A percentile compares a stretch with the other conserved stretches of the same genome.
Conservation (phyloP, 2,113 vertebrate genomes). For the Turnix velox region DNA sequence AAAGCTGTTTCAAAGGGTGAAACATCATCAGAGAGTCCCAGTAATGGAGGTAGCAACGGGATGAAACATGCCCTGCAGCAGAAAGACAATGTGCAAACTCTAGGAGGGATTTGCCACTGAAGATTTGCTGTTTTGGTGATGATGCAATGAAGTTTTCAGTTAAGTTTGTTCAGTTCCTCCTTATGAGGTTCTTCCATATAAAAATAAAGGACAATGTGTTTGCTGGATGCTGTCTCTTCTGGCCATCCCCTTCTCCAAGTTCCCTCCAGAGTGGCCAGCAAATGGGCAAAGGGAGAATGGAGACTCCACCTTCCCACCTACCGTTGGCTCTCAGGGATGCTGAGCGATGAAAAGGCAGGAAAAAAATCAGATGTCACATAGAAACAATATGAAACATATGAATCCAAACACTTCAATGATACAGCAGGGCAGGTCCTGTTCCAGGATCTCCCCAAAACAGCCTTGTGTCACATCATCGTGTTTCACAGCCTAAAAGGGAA, state of each 20-base stretch:
- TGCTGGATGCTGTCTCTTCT: background rate
- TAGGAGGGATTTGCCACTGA: background rate
- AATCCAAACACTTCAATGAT: background rate
- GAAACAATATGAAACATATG: background rate
- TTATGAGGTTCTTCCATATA: too few relatives aligned
- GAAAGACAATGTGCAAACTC: rapidly evolving
- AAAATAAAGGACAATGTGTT: background rate
- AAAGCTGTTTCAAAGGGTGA: background rate
- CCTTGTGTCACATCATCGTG: rapidly evolving
- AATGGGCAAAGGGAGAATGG: rapidly evolving
- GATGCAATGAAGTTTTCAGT: background rate
- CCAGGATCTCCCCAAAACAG: background rate
- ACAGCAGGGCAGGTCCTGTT: rapidly evolving
- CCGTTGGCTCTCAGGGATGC: background rate
- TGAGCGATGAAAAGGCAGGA: background rate
- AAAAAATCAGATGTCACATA: background rate
- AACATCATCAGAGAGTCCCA: rapidly evolving
- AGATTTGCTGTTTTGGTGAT: background rate
- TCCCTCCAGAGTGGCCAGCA: background rate
- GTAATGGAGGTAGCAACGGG: rapidly evolving
- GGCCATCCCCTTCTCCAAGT: background rate
- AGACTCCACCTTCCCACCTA: background rate
- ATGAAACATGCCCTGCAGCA: rapidly evolving
- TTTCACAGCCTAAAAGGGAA: background rate
- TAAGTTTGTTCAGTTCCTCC: background rate